Base-by-base conservation (phyloP, 2,797 vertebrate genomes). In the Anniella stebbinsi region DNA sequence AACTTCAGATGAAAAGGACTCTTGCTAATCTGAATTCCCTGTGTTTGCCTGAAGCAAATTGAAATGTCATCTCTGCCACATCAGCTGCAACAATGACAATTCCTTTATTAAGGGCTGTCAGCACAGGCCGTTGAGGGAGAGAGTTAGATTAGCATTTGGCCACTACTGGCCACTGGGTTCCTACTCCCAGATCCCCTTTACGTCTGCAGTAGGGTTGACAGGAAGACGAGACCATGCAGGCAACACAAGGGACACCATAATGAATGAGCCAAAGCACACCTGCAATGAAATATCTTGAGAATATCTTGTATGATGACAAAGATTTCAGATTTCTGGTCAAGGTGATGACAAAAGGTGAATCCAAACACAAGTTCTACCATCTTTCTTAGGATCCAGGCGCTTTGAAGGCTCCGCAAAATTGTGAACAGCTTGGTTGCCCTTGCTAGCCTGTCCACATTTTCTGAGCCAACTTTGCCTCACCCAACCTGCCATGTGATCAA, bases 1-100 rank as follows among this genome's bases (percentile, higher is more conserved):
- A 96, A 95, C 93, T 93, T 84, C 91, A 95, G 93, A 96, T 96
- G 77, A 81, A 97, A 96, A 95, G 95, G 95, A 95, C 92, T 96
- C 94, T 94, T 94, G 92, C 89, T 93, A 94, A 94, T 95, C 87
- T 86, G 93, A 96, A 95, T 93, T 75, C 41, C 87, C 70, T 90
- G 84, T 1, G 0, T 89, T 93, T 91, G 91, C 94, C 85, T 86
- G 86, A 88, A 92, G 75, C 86, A 93, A 95, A 95, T 93, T 92
- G 80, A 93, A 93, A 84, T 86, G 36, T 63, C 90, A 77, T n/a
- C 75, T 75, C 69, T 72, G 76, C 90, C 77, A 66, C 76, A 45
- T 93, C 87, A 87, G 89, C 15, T 90, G 73, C 77, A 41, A 86
- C 36, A 83, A 69, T 51, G 87, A 86, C 82, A 92, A 0, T 60